Base-by-base conservation (phyloP, 2,113 vertebrate species). In the Pteronura brasiliensis region DNA sequence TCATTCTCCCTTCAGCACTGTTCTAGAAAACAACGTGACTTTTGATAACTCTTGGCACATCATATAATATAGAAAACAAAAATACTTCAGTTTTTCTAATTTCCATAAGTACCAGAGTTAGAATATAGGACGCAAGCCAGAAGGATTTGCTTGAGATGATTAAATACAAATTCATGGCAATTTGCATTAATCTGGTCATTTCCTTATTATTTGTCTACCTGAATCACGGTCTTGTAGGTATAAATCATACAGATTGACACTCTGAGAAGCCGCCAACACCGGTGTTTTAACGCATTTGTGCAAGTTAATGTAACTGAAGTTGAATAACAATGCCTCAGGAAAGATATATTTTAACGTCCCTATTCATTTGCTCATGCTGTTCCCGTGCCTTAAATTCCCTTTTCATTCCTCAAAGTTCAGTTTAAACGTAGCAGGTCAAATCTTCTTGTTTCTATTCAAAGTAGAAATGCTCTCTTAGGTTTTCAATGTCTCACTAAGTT, bases 121-220 rank as follows among this genome's bases (percentile, higher is more conserved):
- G n/a, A 74, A 86, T 67, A 76, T 69, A 82, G 86, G 65, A 83
- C 25, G 42, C 61, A 6, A 42, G 57, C 55, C n/a, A 85, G 80
- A 77, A 91, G 39, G 21, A 93, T 92, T 72, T 90, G 13, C 34
- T 59, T 84, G 31, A 92, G 63, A 82, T 63, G 17, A 42, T 47
- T 92, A 96, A 57, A 94, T 65, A 13, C 7, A 77, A 76, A 47
- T 80, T 25, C n/a, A 39, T 20, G 31, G 42, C 17, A 81, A 93
- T 96, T 79, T 92, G 20, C 52, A 93, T 83, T 87, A 81, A 93
- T 94, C 21, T 91, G 65, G 83, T 34, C 21, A 86, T 86, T 88
- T 31, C 87, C 18, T 39, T 90, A 27, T 52, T 91, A 57, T 89
- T 86, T 94, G n/a, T 81, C 67, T 81, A 57, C 61, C 59, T 90